A percentile compares a stretch with the other conserved stretches of the same genome.
Conservation (phyloP, 2,797 vertebrate genomes). For the Pangasius macronema region DNA sequence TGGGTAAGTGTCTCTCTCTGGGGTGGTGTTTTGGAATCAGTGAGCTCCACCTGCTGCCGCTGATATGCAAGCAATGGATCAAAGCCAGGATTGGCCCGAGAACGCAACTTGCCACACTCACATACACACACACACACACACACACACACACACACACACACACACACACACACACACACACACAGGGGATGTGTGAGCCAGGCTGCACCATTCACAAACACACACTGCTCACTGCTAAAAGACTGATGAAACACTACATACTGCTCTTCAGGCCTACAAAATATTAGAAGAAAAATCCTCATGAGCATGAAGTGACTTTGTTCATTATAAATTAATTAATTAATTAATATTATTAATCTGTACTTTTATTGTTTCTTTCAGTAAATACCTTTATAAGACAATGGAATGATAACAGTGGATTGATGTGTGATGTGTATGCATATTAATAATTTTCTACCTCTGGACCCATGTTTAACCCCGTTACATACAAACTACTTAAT, state of each 20-base stretch:
- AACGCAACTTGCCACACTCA: slow-evolving; percentile 41
- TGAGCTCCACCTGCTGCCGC: slow-evolving; percentile 85
- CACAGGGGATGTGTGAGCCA: slow-evolving; percentile 52
- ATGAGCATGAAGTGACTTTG: background rate
- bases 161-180: slow-evolving; percentile 56
- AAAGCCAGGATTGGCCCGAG: slow-evolving; percentile 76
- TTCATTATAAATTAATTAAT: too few species aligned
- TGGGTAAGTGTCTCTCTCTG: slow-evolving; percentile 28
- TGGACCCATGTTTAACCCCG: background rate
- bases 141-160: slow-evolving; percentile 55
- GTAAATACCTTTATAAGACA: background rate
- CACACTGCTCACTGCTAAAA: slow-evolving; percentile 48
- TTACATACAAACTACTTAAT: background rate
- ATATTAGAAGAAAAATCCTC: background rate
- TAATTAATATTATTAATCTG: too few species aligned
- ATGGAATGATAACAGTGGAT: background rate
- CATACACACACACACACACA: slow-evolving; percentile 37
- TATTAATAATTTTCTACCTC: background rate
- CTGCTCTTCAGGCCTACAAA: background rate
- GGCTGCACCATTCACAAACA: slow-evolving; percentile 59
- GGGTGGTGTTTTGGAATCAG: slow-evolving; percentile 60
- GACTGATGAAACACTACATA: slow-evolving; percentile 17
- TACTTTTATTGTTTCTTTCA: background rate
- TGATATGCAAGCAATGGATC: slow-evolving; percentile 80
- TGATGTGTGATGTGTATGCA: background rate